phyloP scores from a whole-genome alignment of 1,140 invertebrate species.

The Drosophila insularis region DNA sequence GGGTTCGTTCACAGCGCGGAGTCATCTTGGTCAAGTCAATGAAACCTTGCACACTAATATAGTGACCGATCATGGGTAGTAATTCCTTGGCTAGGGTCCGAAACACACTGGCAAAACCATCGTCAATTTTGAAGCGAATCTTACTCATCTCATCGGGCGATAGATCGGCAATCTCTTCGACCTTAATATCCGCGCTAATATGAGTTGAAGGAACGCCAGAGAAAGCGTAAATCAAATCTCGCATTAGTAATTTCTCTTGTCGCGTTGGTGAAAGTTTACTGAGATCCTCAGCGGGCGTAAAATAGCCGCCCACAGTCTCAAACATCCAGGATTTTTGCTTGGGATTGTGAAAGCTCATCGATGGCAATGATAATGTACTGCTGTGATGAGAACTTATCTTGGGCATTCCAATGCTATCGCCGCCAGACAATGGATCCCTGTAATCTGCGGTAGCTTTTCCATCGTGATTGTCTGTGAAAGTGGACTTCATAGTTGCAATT shows the following conservation, averaged over 20 bases:
- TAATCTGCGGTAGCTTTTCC: conserved; percentile 27
- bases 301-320: conserved; percentile 59
- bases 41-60: conserved; percentile 59
- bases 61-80: conserved; percentile 52
- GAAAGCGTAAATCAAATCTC: conserved; percentile 65
- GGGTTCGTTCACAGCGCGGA: conserved; percentile 6
- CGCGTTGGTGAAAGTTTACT: conserved; percentile 27
- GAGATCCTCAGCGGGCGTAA: conserved; percentile 50
- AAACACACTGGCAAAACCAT: conserved; percentile 44
- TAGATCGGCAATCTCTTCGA: conserved; percentile 35
- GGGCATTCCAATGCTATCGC: conserved; percentile 4
- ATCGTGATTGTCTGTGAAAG: conserved; percentile 14
- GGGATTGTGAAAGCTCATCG: neutral
- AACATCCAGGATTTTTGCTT: conserved; percentile 47
- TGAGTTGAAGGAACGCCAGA: conserved; percentile 59
- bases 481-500: conserved; percentile 14
- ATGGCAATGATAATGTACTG: neutral
- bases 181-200: conserved; percentile 39
- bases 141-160: conserved; percentile 37
- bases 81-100: conserved; percentile 40
- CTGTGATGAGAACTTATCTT: neutral
- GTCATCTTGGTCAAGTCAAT: conserved; percentile 56
- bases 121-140: conserved; percentile 52
- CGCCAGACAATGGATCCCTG: conserved; percentile 16
- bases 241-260: conserved; percentile 54